Base-by-base conservation (phyloP, 2,888 invertebrate genomes). In the Barypeithes pellucidus region DNA sequence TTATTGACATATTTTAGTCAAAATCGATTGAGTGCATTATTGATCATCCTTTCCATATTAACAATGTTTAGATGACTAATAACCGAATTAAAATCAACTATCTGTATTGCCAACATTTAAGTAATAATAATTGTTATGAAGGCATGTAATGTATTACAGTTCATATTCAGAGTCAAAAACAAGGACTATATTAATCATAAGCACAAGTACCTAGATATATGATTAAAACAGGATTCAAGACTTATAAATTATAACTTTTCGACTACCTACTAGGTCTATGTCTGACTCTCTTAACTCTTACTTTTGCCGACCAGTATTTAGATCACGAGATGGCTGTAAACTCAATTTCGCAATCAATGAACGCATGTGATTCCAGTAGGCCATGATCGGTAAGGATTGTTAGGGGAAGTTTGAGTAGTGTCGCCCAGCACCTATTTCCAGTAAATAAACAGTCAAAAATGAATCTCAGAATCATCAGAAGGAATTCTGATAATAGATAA, bases 201-300 rank as follows among this genome's bases (percentile, higher is more conserved):
- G 14, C 59, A 18, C 24, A 36, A 20, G 14, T 14, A 5, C n/a
- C 7, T 5, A 12, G 11, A 39, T 52, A 39, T 5, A 16, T 22
- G 47, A 59, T 67, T 47, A 50, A 60, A 61, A 50, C 60, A 16
- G 36, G 50, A 45, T 9, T 36, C 66, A 36, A 45, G 24, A 43
- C 41, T 57, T 18, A 70, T 70, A 62, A 70, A 70, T 70, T 57
- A 70, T 50, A 41, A 50, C 43, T 24, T 18, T 50, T 22, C 16
- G 29, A 45, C n/a, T 39, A 54, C 22, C 16, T 18, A 45, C n/a
- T 39, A 54, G 33, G 39, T 52, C 12, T 18, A 3, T 22, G 54
- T 33, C 54, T 57, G 54, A 33, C 71, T 66, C 66, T 71, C 61
- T 72, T 47, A 66, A 67, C 72, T 72, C 62, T 72, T 72, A 72